Percentiles rank a stretch among this genome's conserved stretches.
Conservation (phyloP, 2,888 invertebrate genomes). For the Neoascia interrupta region DNA sequence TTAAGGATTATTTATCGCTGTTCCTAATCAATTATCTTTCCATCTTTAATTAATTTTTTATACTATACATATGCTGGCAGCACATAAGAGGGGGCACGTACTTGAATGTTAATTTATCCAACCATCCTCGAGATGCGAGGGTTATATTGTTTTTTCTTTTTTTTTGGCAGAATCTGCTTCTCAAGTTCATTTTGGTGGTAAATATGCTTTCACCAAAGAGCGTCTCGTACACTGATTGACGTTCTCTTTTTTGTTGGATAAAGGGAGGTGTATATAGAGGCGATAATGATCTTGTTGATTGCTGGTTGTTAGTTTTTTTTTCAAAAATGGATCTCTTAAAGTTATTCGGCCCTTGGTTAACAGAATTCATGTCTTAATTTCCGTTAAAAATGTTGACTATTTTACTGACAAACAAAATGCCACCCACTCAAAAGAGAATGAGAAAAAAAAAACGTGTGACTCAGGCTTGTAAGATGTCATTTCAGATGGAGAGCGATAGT, state of each 20-base stretch:
- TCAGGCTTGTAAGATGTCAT: conserved; percentile 48
- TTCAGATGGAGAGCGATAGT: conserved; percentile 52
- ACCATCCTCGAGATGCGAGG: conserved; percentile 5
- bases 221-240: neutral
- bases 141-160: too few species aligned
- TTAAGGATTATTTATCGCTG: conserved; percentile 78
- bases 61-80: conserved; percentile 58
- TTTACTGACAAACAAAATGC: conserved; percentile 32
- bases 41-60: conserved; percentile 80
- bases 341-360: conserved; percentile 26
- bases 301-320: conserved; percentile 64
- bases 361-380: conserved; percentile 66
- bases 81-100: conserved; percentile 48
- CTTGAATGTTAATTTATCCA: conserved; percentile 69
- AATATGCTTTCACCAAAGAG: conserved; percentile 49
- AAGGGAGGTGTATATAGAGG: conserved; percentile 58
- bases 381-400: conserved; percentile 28
- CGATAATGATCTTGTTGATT: conserved; percentile 70
- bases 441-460: conserved; percentile 31
- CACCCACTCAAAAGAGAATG: conserved; percentile 42
- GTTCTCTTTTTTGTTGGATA: conserved; percentile 6
- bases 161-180: neutral
- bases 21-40: conserved; percentile 80
- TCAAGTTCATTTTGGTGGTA: conserved; percentile 19
- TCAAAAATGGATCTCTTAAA: conserved; percentile 15